Evolutionary conservation across 2,888 invertebrate genomes (phyloP).

Genomic region (Stegophylla sp.): DNA sequence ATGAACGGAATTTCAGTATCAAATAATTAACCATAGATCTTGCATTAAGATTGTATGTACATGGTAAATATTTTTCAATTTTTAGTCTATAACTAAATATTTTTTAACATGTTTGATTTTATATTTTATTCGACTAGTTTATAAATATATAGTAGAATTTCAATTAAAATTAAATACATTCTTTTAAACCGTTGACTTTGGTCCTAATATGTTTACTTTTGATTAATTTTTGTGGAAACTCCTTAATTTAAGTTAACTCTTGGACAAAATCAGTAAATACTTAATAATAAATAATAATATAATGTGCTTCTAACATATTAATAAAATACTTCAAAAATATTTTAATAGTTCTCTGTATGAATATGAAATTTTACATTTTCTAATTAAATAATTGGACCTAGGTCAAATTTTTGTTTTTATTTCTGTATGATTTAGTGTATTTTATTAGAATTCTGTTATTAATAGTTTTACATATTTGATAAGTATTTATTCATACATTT

Average conservation of each 20-base stretch:
- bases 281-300: no score
- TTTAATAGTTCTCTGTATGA: neutral
- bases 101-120: neutral
- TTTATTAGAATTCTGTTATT: neutral
- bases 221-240: neutral
- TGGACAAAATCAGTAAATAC: neutral
- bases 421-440: neutral
- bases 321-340: neutral
- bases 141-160: neutral
- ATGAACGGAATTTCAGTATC: neutral
- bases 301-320: no score
- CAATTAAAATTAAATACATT: neutral
- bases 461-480: slow-evolving; percentile 3
- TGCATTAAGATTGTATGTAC: neutral
- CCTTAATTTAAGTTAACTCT: neutral
- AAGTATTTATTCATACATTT: slow-evolving; percentile 16
- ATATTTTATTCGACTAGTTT: slow-evolving; percentile 8
- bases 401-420: neutral
- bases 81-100: neutral
- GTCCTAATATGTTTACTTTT: neutral
- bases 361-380: neutral
- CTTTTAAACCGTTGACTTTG: neutral
- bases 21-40: neutral
- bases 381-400: neutral
- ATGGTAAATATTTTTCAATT: slow-evolving; percentile 2